phyloP scores from a whole-genome alignment of 35 echinoderm and acorn worm genomes.

The Strongylocentrotus purpuratus region DNA sequence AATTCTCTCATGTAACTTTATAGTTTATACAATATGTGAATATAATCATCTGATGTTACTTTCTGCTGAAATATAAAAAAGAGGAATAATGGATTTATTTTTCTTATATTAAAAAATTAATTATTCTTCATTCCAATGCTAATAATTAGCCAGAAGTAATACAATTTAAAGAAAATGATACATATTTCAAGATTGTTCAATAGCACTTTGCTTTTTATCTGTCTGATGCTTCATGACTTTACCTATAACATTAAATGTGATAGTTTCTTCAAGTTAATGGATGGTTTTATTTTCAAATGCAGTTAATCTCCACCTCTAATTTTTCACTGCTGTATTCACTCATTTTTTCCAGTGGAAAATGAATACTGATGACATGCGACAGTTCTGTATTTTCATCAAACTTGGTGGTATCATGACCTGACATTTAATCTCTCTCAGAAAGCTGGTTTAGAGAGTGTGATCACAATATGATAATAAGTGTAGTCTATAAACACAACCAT shows the following conservation, averaged over 20 bases:
- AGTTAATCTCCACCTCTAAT: not conserved
- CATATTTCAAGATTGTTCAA: too few relatives aligned
- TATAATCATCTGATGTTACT: not conserved
- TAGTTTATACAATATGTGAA: not conserved
- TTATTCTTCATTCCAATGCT: too few relatives aligned
- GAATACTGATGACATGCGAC: not conserved
- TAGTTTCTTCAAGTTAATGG: too few relatives aligned
- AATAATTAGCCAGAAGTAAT: too few relatives aligned
- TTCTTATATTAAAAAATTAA: too few relatives aligned
- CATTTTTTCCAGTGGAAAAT: not conserved
- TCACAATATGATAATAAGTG: not conserved
- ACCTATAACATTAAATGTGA: too few relatives aligned
- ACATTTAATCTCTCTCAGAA: not conserved
- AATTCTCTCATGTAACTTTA: not conserved
- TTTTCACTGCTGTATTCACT: not conserved
- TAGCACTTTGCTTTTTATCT: too few relatives aligned
- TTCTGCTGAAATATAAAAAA: too few relatives aligned
- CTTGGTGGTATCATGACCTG: not conserved
- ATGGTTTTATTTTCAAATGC: too few relatives aligned
- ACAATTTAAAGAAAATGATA: too few relatives aligned
- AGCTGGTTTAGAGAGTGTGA: not conserved
- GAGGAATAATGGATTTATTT: too few relatives aligned
- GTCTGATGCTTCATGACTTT: too few relatives aligned
- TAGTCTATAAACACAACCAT: not conserved
- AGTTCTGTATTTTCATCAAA: not conserved